phyloP scores from a whole-genome alignment of 2,888 invertebrate genomes.

The Papilio elwesi region DNA sequence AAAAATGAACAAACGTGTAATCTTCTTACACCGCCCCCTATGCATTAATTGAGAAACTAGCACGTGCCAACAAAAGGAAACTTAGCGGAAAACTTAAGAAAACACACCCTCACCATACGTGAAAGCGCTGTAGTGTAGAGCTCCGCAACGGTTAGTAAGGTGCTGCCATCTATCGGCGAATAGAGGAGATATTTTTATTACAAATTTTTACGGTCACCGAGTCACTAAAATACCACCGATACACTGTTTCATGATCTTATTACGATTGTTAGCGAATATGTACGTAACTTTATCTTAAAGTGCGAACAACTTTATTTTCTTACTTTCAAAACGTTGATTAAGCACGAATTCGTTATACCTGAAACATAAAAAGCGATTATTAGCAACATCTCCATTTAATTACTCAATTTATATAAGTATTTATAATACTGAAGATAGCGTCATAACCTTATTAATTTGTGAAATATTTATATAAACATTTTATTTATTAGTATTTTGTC shows the following conservation, averaged over 20 bases:
- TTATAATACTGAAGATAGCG: too few relatives aligned
- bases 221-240: constrained; percentile 41
- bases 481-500: too few relatives aligned
- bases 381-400: background rate
- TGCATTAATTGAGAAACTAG: constrained; percentile 70
- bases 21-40: constrained; percentile 72
- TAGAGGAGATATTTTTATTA: constrained; percentile 55
- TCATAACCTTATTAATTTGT: too few relatives aligned
- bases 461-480: too few relatives aligned
- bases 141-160: constrained; percentile 36
- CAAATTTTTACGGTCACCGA: constrained; percentile 40
- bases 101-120: constrained; percentile 58
- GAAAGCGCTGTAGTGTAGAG: constrained; percentile 61
- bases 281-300: constrained; percentile 32
- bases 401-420: too few relatives aligned
- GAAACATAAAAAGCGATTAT: constrained; percentile 53
- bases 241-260: constrained; percentile 39
- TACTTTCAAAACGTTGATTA: constrained; percentile 33
- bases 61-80: constrained; percentile 62
- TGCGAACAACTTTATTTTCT: constrained; percentile 37
- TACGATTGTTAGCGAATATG: constrained; percentile 42
- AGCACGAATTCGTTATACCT: constrained; percentile 53
- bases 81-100: constrained; percentile 73
- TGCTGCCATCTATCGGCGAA: constrained; percentile 73
- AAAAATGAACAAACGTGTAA: background rate